A percentile compares a stretch with the other conserved stretches of the same genome.
Conservation (phyloP, 2,797 vertebrate genomes). For the Spinibarbus caldwelli region DNA sequence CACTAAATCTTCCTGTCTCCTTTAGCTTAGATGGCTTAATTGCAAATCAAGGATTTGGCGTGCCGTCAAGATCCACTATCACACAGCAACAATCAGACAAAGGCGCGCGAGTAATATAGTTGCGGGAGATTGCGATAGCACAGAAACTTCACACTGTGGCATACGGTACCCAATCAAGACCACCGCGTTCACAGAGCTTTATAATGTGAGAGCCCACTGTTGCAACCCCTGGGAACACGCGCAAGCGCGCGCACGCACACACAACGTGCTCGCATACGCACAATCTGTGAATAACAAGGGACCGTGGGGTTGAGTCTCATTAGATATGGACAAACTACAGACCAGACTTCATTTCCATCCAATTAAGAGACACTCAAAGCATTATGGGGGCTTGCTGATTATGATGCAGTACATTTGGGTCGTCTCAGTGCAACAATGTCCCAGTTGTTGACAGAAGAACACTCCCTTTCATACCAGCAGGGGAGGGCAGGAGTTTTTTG, state of each 20-base stretch:
- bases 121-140: slow-evolving; percentile 23
- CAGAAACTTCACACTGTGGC: slow-evolving; percentile 43
- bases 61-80: slow-evolving; percentile 29
- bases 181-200: neutral
- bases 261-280: neutral
- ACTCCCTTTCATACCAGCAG: slow-evolving; percentile 52
- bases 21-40: slow-evolving; percentile 45
- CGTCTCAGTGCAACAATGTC: slow-evolving; percentile 58
- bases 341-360: slow-evolving; percentile 61
- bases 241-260: neutral
- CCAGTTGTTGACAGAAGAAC: slow-evolving; percentile 60
- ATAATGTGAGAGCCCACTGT: slow-evolving; percentile 32
- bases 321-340: slow-evolving; percentile 51
- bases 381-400: slow-evolving; percentile 59
- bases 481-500: slow-evolving; percentile 36
- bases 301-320: slow-evolving; percentile 43
- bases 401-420: slow-evolving; percentile 59
- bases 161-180: slow-evolving; percentile 46
- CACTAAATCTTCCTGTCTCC: slow-evolving; percentile 31
- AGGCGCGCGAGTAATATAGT: slow-evolving; percentile 13
- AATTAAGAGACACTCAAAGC: slow-evolving; percentile 57
- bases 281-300: slow-evolving; percentile 38
- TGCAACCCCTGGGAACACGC: slow-evolving; percentile 21
- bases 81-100: slow-evolving; percentile 31
- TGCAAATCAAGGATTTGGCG: slow-evolving; percentile 43